Base-by-base conservation (phyloP, 2,888 invertebrate genomes). In the Notodonta ziczac region DNA sequence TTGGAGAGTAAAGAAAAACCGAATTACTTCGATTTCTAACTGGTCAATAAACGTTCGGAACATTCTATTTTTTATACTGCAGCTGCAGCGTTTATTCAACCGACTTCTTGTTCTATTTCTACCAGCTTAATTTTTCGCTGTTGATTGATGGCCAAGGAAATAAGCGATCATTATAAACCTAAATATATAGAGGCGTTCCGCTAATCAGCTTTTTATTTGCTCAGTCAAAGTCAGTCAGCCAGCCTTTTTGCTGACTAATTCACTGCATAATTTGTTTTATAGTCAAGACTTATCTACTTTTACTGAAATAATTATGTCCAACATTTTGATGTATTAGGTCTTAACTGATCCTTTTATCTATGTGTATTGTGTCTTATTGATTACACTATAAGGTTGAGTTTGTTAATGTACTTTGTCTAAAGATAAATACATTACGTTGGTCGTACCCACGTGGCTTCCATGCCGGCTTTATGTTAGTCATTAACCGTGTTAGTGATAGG, bases 261-360 rank as follows among this genome's bases (percentile, higher is more conserved):
- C 24, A 24, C 2, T 24, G 24, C 24, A 24, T 2, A 24, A 2
- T 24, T 24, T 24, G 24, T 24, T 24, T 24, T 24, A 24, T 24
- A 24, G 2, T 24, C 24, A 24, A 2, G 24, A 24, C 24, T 48
- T 48, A 13, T 48, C 24, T 24, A 24, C 48, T 52, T 56, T 62
- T 59, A 63, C 61, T 60, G 44, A 63, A 62, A 66, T 67, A 59
- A 64, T 58, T 67, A 63, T 71, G 65, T 59, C 65, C 68, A 59
- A 69, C 66, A 70, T 72, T 60, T 59, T 60, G 59, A 67, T 24
- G 7, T 16, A 51, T 51, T 51, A 51, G 10, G 60, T 64, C 63
- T 61, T 58, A 59, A 62, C 52, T 70, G 74, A 76, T 76, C 73
- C 76, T 63, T 74, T 77, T 66, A 52, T 54, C 48, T 40, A 39